These are phyloP conservation scores for Zygaena filipendulae DNA, from an alignment of 2,888 invertebrate genomes.

Conservation along the genomic window DNA sequence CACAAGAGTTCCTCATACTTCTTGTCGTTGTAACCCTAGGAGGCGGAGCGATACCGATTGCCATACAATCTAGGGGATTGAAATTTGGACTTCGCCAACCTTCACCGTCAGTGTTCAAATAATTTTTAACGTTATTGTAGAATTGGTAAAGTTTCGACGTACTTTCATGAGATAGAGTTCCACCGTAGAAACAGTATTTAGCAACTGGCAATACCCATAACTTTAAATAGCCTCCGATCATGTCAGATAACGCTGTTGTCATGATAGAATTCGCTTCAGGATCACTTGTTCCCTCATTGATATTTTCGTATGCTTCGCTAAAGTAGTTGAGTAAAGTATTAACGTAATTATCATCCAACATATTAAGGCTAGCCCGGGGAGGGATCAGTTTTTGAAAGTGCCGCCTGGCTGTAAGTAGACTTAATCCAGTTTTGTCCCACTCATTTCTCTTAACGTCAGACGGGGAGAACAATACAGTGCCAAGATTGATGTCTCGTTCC, in stretches of 20 bases:
- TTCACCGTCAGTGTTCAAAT: conserved; percentile 67
- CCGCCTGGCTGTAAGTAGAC: conserved; percentile 32
- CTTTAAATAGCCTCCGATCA: conserved; percentile 71
- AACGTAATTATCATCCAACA: conserved; percentile 29
- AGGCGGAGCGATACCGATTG: conserved; percentile 26
- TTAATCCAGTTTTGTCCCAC: conserved; percentile 32
- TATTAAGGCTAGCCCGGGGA: conserved; percentile 23
- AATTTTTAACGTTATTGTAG: conserved; percentile 66
- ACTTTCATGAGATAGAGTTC: conserved; percentile 63
- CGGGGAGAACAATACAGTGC: conserved; percentile 38
- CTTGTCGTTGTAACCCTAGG: conserved; percentile 18
- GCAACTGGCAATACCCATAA: conserved; percentile 69
- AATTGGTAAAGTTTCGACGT: conserved; percentile 64
- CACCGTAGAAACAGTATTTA: conserved; percentile 72
- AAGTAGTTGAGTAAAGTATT: conserved; percentile 31
- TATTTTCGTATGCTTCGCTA: conserved; percentile 24
- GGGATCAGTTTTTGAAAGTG: conserved; percentile 39
- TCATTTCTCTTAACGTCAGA: conserved; percentile 24
- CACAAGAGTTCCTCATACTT: conserved; percentile 28
- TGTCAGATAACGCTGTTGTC: conserved; percentile 52
- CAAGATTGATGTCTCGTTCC: too few relatives aligned
- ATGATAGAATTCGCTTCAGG: conserved; percentile 25
- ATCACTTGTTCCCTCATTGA: conserved; percentile 28
- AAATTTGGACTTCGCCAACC: conserved; percentile 59
- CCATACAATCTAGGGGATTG: conserved; percentile 26